phyloP scores from a whole-genome alignment of 2,888 invertebrate species.

The Aspidiotus destructor region DNA sequence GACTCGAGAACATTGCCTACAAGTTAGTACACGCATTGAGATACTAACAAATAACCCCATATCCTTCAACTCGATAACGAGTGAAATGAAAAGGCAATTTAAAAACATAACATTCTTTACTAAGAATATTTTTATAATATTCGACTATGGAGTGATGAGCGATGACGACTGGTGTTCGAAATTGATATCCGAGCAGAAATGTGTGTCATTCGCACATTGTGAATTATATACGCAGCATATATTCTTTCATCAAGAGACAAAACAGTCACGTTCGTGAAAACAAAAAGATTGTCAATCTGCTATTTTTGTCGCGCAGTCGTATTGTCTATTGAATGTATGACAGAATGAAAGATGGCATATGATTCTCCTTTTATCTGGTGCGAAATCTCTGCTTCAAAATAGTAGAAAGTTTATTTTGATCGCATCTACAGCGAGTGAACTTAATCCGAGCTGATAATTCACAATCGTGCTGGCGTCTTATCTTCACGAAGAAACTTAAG shows the following conservation, averaged over 20 bases:
- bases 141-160: no score
- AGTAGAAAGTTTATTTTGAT: constrained; percentile 25
- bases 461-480: no score
- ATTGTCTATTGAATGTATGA: constrained; percentile 22
- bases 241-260: constrained; percentile 19
- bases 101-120: no score
- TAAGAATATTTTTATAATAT: no score
- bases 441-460: constrained; percentile 13
- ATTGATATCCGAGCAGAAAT: background rate
- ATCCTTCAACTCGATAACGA: no score
- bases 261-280: constrained; percentile 22
- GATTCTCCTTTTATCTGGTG: constrained; percentile 20
- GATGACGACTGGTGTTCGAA: no score
- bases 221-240: background rate
- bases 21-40: no score
- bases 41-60: no score
- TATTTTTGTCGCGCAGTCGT: constrained; percentile 14
- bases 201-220: constrained; percentile 20
- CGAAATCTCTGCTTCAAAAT: constrained; percentile 25
- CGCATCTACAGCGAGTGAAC: background rate
- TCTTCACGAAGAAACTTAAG: no score
- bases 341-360: constrained; percentile 20
- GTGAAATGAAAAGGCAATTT: no score
- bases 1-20: no score
- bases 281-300: constrained; percentile 31